Percentiles rank a stretch among this genome's conserved stretches.
These are phyloP conservation scores for Colletes collaris DNA, from an alignment of 2,888 invertebrate species.

Conservation along the genomic window DNA sequence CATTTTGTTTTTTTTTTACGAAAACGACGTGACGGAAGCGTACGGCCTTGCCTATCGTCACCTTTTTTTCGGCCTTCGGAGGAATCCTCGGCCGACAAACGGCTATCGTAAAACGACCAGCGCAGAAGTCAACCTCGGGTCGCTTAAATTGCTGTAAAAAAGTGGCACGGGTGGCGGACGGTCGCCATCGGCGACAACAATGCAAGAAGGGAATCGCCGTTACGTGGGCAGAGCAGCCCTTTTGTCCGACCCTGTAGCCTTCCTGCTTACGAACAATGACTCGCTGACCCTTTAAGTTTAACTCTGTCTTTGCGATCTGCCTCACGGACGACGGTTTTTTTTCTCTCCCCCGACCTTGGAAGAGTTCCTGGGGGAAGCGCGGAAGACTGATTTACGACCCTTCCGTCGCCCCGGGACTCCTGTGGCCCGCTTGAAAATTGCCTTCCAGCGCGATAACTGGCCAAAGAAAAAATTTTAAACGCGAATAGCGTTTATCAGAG, in stretches of 20 bases:
- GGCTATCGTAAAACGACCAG: constrained; percentile 74
- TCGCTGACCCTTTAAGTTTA: constrained; percentile 59
- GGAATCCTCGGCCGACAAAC: constrained; percentile 20
- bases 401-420: background rate
- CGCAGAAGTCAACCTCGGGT: constrained; percentile 75
- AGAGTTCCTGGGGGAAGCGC: constrained; percentile 1
- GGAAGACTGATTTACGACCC: constrained; percentile 49
- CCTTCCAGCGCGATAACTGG: too few species aligned
- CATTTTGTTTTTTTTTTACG: background rate
- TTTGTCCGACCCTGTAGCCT: constrained; percentile 69
- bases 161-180: constrained; percentile 44
- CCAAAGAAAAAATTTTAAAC: too few species aligned
- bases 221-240: constrained; percentile 64
- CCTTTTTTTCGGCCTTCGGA: constrained; percentile 70
- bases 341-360: constrained; percentile 37
- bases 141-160: constrained; percentile 78
- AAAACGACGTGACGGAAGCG: constrained; percentile 15
- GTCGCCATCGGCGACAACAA: constrained; percentile 58
- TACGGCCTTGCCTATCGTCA: constrained; percentile 75
- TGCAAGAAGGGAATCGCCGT: constrained; percentile 70
- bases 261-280: constrained; percentile 60
- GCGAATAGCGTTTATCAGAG: too few species aligned
- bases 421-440: too few species aligned
- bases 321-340: constrained; percentile 6
- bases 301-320: constrained; percentile 37